Evolutionary conservation across 64 coral and sea anemone species (phyloP).

Genomic region (Cladopsammia gracilis): DNA sequence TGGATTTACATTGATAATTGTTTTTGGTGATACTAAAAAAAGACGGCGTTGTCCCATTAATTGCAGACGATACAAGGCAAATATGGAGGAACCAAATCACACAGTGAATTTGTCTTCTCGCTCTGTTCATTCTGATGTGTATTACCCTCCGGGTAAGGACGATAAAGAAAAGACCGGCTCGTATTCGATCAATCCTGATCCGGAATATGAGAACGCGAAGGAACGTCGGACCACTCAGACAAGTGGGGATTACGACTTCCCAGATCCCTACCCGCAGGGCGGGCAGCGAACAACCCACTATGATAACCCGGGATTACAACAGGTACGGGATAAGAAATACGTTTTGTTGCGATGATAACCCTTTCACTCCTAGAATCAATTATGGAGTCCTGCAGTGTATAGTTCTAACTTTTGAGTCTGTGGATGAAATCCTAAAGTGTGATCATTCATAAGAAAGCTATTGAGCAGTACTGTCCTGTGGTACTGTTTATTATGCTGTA

Average conservation of each 20-base stretch:
- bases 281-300: neutral
- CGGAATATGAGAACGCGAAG: neutral
- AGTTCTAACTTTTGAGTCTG: too few species aligned
- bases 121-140: neutral
- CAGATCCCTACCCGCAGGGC: neutral
- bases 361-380: too few species aligned
- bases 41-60: neutral
- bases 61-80: constrained; percentile 28
- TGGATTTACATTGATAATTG: too few species aligned
- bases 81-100: neutral
- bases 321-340: neutral
- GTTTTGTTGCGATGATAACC: too few species aligned
- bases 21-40: too few species aligned
- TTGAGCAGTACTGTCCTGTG: too few species aligned
- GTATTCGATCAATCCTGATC: neutral
- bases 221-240: neutral
- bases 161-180: neutral
- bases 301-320: constrained; percentile 13
- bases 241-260: constrained; percentile 40
- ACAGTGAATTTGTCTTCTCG: neutral
- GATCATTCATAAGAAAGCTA: too few species aligned
- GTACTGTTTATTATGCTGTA: too few species aligned
- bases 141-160: neutral
- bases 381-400: too few species aligned
- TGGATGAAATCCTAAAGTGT: too few species aligned